Percentiles rank a stretch among this genome's conserved stretches.
Conservation (phyloP, 2,797 vertebrate species). For the Rhinella marina region DNA sequence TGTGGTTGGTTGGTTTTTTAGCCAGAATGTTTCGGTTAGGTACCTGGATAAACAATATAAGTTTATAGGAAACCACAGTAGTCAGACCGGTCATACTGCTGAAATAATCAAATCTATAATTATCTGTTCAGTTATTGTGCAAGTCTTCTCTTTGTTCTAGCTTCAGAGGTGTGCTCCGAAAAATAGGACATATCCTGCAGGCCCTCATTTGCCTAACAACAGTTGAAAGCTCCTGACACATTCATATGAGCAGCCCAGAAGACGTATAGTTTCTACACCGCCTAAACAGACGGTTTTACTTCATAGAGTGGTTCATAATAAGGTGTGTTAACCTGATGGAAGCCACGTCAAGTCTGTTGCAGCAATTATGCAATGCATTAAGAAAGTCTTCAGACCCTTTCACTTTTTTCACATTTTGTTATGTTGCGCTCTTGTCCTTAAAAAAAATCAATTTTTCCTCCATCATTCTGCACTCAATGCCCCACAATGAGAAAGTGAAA, state of each 20-base stretch:
- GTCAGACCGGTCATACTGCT: slow-evolving; percentile 25
- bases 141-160: slow-evolving; percentile 40
- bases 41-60: not conserved
- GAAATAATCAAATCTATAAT: slow-evolving; percentile 27
- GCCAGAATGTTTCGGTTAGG: not conserved
- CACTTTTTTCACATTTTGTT: no score
- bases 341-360: no score
- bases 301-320: no score
- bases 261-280: no score
- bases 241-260: not conserved
- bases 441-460: no score
- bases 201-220: slow-evolving; percentile 24
- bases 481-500: no score
- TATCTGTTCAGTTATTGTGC: slow-evolving; percentile 45
- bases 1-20: not conserved
- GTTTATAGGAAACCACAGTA: not conserved
- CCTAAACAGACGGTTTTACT: no score
- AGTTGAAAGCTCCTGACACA: not conserved
- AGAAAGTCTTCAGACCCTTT: no score
- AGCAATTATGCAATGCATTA: no score
- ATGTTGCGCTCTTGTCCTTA: no score
- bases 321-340: no score
- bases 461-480: no score
- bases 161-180: not conserved
- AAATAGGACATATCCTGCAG: slow-evolving; percentile 31